Percentiles rank a stretch among this genome's conserved stretches.
These are phyloP conservation scores for Megaustenia siamemsis DNA, from an alignment of 2,888 invertebrate genomes.

Conservation along the genomic window DNA sequence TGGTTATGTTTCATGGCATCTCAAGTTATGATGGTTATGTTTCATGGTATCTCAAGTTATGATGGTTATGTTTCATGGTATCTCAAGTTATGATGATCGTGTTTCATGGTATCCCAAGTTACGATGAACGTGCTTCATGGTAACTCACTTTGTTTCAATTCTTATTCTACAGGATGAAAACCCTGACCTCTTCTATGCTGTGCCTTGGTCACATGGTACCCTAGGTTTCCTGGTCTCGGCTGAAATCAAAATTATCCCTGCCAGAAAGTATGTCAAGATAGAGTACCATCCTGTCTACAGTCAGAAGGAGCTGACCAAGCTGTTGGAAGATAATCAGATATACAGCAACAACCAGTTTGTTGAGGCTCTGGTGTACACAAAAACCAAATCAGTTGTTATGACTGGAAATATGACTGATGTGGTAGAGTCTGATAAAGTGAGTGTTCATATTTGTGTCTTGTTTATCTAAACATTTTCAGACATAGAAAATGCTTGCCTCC, in stretches of 20 bases:
- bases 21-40: too few species aligned
- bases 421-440: conserved; percentile 84
- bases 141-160: not conserved
- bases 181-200: conserved; percentile 87
- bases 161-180: conserved; percentile 83
- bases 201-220: conserved; percentile 93
- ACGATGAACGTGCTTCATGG: too few species aligned
- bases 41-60: too few species aligned
- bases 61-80: too few species aligned
- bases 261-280: conserved; percentile 84
- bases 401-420: conserved; percentile 86
- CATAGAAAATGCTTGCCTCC: too few species aligned
- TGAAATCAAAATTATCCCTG: conserved; percentile 87
- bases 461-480: too few species aligned
- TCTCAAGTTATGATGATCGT: too few species aligned
- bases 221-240: conserved; percentile 88
- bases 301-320: conserved; percentile 72
- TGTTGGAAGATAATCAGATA: conserved; percentile 82
- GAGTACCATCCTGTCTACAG: conserved; percentile 84
- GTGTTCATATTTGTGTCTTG: not conserved
- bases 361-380: conserved; percentile 86
- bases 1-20: too few species aligned
- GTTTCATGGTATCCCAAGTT: too few species aligned
- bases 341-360: conserved; percentile 86
- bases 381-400: conserved; percentile 88